phyloP scores from a whole-genome alignment of 2,113 vertebrate genomes.

The Melierax canorus region DNA sequence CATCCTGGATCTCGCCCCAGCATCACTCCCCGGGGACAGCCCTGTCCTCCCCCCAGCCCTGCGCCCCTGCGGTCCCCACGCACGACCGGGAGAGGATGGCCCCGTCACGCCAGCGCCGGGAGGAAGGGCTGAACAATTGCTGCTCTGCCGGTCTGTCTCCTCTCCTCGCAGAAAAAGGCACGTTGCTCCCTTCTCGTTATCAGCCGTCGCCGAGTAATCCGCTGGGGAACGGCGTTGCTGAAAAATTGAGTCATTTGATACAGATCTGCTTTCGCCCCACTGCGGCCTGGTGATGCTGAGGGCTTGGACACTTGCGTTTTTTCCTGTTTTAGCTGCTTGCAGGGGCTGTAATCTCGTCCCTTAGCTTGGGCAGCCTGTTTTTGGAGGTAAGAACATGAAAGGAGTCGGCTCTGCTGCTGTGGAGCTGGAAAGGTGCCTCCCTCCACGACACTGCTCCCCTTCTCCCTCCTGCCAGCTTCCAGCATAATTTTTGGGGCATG shows the following conservation, averaged over 20 bases:
- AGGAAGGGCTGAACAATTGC: conserved; percentile 26
- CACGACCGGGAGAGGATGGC: accelerated
- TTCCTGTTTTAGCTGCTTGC: neutral
- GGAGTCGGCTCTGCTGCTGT: neutral
- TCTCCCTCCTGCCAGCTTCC: neutral
- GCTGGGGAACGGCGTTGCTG: neutral
- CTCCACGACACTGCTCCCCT: neutral
- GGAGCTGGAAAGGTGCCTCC: neutral
- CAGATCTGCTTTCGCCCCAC: neutral
- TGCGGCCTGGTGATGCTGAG: accelerated
- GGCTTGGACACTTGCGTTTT: neutral
- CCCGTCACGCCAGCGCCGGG: accelerated
- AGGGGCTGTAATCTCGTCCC: neutral
- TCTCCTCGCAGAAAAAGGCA: neutral
- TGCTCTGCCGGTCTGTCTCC: neutral
- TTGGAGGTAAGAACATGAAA: neutral
- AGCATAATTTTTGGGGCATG: neutral
- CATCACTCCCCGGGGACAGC: neutral
- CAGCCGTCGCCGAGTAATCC: neutral
- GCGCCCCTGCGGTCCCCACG: accelerated
- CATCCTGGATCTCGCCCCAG: neutral
- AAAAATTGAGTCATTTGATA: neutral
- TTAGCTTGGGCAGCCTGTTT: neutral
- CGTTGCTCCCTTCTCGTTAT: neutral
- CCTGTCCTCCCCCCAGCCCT: neutral